Percentiles rank a stretch among this genome's conserved stretches.
phyloP scores from a whole-genome alignment of 2,888 invertebrate species.

The Nycteola revayana region DNA sequence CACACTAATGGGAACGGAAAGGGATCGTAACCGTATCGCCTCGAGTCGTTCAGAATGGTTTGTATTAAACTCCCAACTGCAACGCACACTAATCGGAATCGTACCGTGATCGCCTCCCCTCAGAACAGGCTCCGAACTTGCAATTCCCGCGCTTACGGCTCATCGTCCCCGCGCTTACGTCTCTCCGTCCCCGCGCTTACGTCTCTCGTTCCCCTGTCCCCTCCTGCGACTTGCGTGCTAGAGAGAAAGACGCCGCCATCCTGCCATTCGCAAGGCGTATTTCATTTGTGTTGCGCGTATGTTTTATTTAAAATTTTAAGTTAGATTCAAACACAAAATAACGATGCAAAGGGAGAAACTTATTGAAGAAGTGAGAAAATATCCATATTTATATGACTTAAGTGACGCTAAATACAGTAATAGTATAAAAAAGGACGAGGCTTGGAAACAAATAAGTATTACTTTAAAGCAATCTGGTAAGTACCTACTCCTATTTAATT shows the following conservation, averaged over 20 bases:
- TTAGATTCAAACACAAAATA: no score
- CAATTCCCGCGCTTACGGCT: no score
- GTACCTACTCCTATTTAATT: no score
- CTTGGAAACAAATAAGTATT: no score
- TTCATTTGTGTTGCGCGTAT: slow-evolving; percentile 16
- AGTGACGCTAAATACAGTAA: no score
- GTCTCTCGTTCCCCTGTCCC: slow-evolving; percentile 9
- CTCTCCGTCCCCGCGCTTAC: no score
- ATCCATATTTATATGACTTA: no score
- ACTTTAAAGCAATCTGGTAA: no score
- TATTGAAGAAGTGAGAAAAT: no score
- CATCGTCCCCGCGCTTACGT: no score
- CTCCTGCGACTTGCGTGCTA: slow-evolving; percentile 16
- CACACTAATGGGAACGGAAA: slow-evolving; percentile 8
- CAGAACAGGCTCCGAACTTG: slow-evolving; percentile 12
- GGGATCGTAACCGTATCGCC: slow-evolving; percentile 11
- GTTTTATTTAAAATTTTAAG: slow-evolving; percentile 18
- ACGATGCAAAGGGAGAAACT: slow-evolving; percentile 15
- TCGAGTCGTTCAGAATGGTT: slow-evolving; percentile 18
- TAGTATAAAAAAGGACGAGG: no score
- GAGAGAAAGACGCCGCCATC: slow-evolving; percentile 14
- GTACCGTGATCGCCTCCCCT: slow-evolving; percentile 17
- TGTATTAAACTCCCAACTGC: slow-evolving; percentile 18
- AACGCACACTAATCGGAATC: no score
- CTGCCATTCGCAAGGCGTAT: slow-evolving; percentile 15